Base-by-base conservation (phyloP, 2,113 vertebrate genomes). In the Rynchops niger region DNA sequence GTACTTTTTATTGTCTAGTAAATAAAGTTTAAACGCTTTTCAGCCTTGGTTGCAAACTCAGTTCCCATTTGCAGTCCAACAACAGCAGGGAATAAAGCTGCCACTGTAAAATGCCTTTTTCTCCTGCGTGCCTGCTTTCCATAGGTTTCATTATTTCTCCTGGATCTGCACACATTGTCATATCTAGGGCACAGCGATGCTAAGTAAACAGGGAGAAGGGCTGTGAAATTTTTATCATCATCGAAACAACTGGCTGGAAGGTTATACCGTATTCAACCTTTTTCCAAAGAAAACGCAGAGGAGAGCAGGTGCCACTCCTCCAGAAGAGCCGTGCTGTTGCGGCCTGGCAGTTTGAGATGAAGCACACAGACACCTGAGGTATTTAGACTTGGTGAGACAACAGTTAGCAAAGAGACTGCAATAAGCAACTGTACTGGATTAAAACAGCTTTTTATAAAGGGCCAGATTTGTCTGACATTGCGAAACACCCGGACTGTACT, bases 21-120 rank as follows among this genome's bases (percentile, higher is more conserved):
- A 97, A 97, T 96, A 95, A 96, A 96, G 81, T 72, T 96, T 90
- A 97, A 97, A 96, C 34, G 92, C 63, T 95, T 96, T 91, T 90
- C 82, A 97, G 92, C 85, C 93, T 91, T 81, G 74, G 77, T 92
- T 97, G 89, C 88, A 97, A 97, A 96, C 82, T 88, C 34, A 15
- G 78, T 95, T 95, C 50, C 93, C 52, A 74, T 81, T 4, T 95
- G 79, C 90, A 92, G 74, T 59, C 95, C 95, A 11, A 95, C 67
- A 94, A 84, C 89, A 96, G 93, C 94, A 97, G 90, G 94, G 81
- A 97, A 95, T 95, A 97, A 97, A 96, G 88, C 85, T 95, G 97
- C 87, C 90, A 92, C 59, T 12, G 11, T 86, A 93, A 95, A 94
- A 94, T 67, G 65, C 38, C 59, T 86, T 94, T 95, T 92, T 55